Evolutionary conservation across 1,140 invertebrate genomes (phyloP).

Genomic region (Ectropis grisescens): DNA sequence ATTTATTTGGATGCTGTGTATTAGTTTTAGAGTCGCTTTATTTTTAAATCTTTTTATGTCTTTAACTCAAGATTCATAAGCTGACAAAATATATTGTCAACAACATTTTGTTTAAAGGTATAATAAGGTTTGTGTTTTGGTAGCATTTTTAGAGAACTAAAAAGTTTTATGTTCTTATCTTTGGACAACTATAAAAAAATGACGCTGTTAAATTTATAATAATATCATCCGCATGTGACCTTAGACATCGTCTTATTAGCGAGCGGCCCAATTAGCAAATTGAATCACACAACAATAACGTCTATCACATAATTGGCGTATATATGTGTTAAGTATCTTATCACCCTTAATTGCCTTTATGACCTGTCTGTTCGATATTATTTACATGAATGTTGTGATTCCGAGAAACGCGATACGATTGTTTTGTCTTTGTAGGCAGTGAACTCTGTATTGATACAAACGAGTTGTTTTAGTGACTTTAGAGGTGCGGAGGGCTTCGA

Average conservation of each 20-base stretch:
- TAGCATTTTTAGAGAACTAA: no score
- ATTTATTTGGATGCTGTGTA: no score
- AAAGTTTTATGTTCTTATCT: no score
- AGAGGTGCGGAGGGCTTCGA: no score
- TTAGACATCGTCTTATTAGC: slow-evolving; percentile 18
- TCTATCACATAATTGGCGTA: slow-evolving; percentile 16
- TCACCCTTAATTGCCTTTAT: slow-evolving; percentile 33
- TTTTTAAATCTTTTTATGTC: no score
- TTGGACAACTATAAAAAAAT: no score
- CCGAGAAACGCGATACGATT: slow-evolving; percentile 25
- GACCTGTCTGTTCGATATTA: slow-evolving; percentile 38
- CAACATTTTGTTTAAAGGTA: no score
- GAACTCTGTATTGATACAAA: slow-evolving; percentile 7
- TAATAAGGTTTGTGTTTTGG: no score
- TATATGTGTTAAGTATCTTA: slow-evolving; percentile 26
- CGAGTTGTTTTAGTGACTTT: slow-evolving; percentile 8
- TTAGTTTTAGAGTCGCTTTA: no score
- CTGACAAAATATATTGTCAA: no score
- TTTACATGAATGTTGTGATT: slow-evolving; percentile 25
- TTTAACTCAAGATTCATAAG: no score
- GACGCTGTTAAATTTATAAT: slow-evolving; percentile 10
- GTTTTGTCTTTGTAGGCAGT: slow-evolving; percentile 20
- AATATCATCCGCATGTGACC: slow-evolving; percentile 13
- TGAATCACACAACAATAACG: slow-evolving; percentile 20
- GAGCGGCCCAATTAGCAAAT: slow-evolving; percentile 26